Evolutionary conservation across 2,888 invertebrate genomes (phyloP).

Genomic region (Drosophila infuscata): DNA sequence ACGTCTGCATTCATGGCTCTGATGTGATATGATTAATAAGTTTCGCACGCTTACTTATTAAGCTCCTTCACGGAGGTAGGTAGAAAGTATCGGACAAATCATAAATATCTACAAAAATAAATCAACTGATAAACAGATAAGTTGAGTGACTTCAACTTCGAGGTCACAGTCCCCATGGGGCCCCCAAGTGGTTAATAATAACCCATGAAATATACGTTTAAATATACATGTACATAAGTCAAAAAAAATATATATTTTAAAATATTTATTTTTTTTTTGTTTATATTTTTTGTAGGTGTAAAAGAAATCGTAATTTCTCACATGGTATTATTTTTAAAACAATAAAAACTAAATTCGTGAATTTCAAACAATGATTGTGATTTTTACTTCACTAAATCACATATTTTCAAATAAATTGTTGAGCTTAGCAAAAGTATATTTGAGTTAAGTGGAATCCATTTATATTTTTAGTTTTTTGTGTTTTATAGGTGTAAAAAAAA

Average conservation of each 20-base stretch:
- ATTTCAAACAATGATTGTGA: not conserved
- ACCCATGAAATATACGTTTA: not conserved
- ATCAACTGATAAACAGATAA: constrained; percentile 45
- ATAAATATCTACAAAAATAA: constrained; percentile 25
- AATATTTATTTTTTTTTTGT: not conserved
- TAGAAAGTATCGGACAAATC: constrained; percentile 49
- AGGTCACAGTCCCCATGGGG: constrained; percentile 33
- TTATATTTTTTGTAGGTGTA: not conserved
- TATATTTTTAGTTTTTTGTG: too few relatives aligned
- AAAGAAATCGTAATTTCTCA: not conserved
- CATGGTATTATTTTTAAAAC: not conserved
- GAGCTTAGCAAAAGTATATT: too few relatives aligned
- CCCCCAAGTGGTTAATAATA: constrained; percentile 5
- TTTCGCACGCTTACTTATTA: constrained; percentile 77
- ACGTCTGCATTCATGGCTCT: constrained; percentile 30
- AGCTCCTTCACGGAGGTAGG: constrained; percentile 40
- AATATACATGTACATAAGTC: not conserved
- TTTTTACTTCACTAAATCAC: too few relatives aligned
- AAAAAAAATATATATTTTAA: not conserved
- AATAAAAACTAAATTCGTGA: not conserved
- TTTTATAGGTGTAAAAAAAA: too few relatives aligned
- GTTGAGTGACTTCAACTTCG: constrained; percentile 57
- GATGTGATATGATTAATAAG: constrained; percentile 75
- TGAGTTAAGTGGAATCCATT: too few relatives aligned
- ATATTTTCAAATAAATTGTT: too few relatives aligned